Percentiles rank a stretch among this genome's conserved stretches.
phyloP scores from a whole-genome alignment of 2,888 invertebrate species.

The Eupsilia transversa region DNA sequence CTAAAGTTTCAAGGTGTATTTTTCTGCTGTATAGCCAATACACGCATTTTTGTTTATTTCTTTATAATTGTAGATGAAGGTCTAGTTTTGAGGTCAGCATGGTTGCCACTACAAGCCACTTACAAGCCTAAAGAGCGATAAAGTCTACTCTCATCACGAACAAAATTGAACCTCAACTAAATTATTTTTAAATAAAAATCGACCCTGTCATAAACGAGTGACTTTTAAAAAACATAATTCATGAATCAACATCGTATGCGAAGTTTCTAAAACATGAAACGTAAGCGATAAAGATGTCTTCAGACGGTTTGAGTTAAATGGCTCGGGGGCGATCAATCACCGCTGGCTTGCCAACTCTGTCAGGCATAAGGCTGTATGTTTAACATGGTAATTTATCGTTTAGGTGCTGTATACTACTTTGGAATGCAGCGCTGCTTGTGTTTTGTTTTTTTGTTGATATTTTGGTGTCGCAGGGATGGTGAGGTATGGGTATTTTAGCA shows the following conservation, averaged over 20 bases:
- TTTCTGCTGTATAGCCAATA: too few species aligned
- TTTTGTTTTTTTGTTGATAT: constrained; percentile 11
- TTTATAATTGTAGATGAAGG: neutral
- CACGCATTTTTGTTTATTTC: too few species aligned
- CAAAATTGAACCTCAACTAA: neutral
- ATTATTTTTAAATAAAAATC: constrained; percentile 34
- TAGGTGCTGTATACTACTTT: constrained; percentile 28
- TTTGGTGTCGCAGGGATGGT: neutral
- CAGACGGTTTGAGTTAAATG: constrained; percentile 67
- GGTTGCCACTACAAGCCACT: neutral
- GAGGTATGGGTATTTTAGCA: neutral
- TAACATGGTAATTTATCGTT: constrained; percentile 64
- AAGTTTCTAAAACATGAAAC: constrained; percentile 63
- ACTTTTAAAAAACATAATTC: constrained; percentile 63
- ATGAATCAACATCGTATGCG: constrained; percentile 48
- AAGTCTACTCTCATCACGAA: neutral
- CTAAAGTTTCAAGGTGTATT: too few species aligned
- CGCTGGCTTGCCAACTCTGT: constrained; percentile 72
- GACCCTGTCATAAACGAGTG: constrained; percentile 47
- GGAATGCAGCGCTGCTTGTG: constrained; percentile 27
- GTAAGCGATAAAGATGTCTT: constrained; percentile 67
- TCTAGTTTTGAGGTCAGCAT: neutral
- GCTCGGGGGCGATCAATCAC: constrained; percentile 77
- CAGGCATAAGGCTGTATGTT: constrained; percentile 69
- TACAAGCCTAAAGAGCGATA: neutral